A percentile compares a stretch with the other conserved stretches of the same genome.
Conservation (phyloP, 2,113 vertebrate genomes). For the Balaenoptera acutorostrata region DNA sequence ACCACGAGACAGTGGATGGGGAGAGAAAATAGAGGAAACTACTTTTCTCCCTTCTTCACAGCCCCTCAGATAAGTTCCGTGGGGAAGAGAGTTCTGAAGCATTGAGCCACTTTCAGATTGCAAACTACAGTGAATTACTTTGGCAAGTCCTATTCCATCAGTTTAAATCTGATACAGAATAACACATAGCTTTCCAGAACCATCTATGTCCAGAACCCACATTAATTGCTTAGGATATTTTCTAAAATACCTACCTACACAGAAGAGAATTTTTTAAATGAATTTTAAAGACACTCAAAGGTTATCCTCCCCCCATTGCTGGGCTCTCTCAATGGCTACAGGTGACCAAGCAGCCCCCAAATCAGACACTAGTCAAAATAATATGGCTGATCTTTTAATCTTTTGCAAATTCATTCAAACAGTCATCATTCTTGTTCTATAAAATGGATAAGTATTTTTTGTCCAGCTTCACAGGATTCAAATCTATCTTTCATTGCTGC, state of each 20-base stretch:
- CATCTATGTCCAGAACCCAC: neutral
- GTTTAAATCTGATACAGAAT: conserved; percentile 8
- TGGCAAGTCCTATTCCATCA: neutral
- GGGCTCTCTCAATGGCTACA: neutral
- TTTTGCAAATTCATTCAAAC: conserved; percentile 5
- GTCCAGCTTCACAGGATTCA: neutral
- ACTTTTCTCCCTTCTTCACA: neutral
- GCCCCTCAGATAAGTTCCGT: neutral
- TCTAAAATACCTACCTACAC: neutral
- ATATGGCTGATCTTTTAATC: neutral
- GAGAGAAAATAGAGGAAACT: neutral
- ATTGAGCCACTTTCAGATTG: neutral
- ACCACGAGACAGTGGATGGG: neutral
- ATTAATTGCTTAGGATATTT: neutral
- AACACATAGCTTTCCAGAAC: conserved; percentile 9
- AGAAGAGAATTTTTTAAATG: neutral
- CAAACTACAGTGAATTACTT: neutral
- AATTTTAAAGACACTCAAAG: neutral
- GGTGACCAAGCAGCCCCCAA: neutral
- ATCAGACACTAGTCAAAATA: neutral
- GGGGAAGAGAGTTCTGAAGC: neutral
- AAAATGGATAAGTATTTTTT: neutral
- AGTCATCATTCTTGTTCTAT: neutral
- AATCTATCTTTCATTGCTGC: neutral
- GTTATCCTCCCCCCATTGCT: neutral